A percentile compares a stretch with the other conserved stretches of the same genome.
phyloP scores from a whole-genome alignment of 1,140 invertebrate genomes.

The Lepidurus arcticus region DNA sequence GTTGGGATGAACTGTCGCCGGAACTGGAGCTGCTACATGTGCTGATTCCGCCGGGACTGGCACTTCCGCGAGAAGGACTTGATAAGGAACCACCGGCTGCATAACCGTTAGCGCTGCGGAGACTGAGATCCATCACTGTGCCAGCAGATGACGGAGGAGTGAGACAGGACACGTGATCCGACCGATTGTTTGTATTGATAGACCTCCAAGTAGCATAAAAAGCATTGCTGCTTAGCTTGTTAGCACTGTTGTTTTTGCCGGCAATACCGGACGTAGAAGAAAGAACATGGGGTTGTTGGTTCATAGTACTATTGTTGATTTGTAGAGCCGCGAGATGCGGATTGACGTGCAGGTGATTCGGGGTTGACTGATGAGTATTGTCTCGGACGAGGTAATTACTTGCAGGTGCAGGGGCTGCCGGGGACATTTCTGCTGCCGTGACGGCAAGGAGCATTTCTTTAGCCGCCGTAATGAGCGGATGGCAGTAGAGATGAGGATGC shows the following conservation, averaged over 20 bases:
- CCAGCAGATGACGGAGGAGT: neutral
- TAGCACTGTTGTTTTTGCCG: neutral
- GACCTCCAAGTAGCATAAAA: neutral
- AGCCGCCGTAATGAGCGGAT: neutral
- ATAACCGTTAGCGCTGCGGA: neutral
- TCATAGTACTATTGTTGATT: neutral
- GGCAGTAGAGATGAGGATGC: slow-evolving; percentile 2
- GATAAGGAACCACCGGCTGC: neutral
- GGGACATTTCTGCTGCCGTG: neutral
- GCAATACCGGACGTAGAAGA: neutral
- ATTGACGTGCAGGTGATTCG: neutral
- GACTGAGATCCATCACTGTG: neutral
- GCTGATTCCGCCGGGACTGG: slow-evolving; percentile 3
- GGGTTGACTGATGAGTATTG: neutral
- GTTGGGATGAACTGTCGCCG: neutral
- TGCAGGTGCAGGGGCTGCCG: neutral
- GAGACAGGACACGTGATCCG: neutral
- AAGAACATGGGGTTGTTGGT: neutral
- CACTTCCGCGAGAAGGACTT: neutral
- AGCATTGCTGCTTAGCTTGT: neutral
- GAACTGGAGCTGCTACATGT: neutral
- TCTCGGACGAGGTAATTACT: neutral
- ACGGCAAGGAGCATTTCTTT: slow-evolving; percentile 10
- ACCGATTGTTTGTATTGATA: neutral
- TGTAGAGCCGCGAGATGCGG: neutral